These are phyloP conservation scores for Paraplagusia blochii DNA, from an alignment of 2,113 vertebrate species.

Conservation along the genomic window DNA sequence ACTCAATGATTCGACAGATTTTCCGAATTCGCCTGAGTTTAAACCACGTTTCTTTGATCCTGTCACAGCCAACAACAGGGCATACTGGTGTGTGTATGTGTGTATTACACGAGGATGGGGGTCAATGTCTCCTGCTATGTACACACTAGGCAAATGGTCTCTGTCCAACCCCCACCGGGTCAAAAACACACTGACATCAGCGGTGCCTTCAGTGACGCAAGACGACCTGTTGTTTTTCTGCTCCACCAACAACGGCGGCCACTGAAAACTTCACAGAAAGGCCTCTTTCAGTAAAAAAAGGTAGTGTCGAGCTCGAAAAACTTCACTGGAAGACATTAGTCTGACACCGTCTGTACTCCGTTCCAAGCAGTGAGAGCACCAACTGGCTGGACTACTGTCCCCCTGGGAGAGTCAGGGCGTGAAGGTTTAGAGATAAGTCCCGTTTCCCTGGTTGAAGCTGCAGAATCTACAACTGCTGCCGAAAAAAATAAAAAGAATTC, in stretches of 20 bases:
- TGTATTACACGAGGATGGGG: conserved; percentile 27
- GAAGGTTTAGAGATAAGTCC: background rate
- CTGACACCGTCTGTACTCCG: conserved; percentile 17
- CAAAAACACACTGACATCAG: conserved; percentile 57
- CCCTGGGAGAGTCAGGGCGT: background rate
- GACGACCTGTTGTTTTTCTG: conserved; percentile 52
- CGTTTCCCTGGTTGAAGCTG: background rate
- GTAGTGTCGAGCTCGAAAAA: conserved; percentile 8
- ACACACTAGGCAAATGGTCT: conserved; percentile 43
- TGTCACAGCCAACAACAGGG: conserved; percentile 4
- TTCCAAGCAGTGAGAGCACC: conserved; percentile 15
- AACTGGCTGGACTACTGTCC: background rate
- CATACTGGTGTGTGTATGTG: conserved; percentile 5
- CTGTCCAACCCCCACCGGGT: conserved; percentile 15
- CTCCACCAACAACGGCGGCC: conserved; percentile 5
- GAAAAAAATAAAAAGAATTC: background rate
- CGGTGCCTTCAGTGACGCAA: conserved; percentile 42
- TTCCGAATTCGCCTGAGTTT: background rate
- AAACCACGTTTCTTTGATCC: conserved; percentile 6
- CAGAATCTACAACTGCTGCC: background rate
- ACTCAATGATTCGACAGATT: background rate
- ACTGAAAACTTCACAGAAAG: conserved; percentile 31
- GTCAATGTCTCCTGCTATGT: conserved; percentile 58
- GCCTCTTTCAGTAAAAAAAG: conserved; percentile 36
- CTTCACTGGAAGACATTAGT: conserved; percentile 26